These are phyloP conservation scores for Drosophila obscura DNA, from an alignment of 1,140 invertebrate genomes.

Conservation along the genomic window DNA sequence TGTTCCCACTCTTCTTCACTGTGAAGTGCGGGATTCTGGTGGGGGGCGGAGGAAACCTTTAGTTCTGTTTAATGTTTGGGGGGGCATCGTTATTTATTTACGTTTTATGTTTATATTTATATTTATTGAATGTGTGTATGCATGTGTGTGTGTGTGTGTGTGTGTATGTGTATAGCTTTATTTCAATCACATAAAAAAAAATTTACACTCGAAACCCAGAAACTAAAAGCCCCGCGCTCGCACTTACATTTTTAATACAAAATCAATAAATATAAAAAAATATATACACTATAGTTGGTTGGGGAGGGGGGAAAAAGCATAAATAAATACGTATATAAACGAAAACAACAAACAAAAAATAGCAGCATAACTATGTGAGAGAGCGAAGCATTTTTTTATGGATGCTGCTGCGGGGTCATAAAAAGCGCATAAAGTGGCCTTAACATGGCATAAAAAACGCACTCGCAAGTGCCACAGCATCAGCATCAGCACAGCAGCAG, in stretches of 20 bases:
- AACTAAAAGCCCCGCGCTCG: slow-evolving; percentile 68
- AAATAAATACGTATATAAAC: slow-evolving; percentile 21
- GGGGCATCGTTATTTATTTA: slow-evolving; percentile 62
- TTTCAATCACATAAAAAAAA: slow-evolving; percentile 69
- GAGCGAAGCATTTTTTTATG: slow-evolving; percentile 66
- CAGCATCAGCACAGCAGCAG: not conserved
- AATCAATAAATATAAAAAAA: slow-evolving; percentile 78
- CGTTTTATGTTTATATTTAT: slow-evolving; percentile 52
- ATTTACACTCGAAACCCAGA: slow-evolving; percentile 43
- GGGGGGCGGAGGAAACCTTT: slow-evolving; percentile 4
- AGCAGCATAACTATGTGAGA: slow-evolving; percentile 42
- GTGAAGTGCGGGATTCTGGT: not conserved
- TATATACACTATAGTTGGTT: slow-evolving; percentile 1
- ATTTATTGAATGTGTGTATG: slow-evolving; percentile 35
- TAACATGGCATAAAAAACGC: slow-evolving; percentile 78
- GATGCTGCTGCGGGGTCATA: slow-evolving; percentile 70
- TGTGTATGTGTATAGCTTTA: slow-evolving; percentile 57
- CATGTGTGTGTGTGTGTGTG: not conserved
- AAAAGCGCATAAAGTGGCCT: slow-evolving; percentile 80
- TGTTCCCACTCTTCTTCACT: not conserved
- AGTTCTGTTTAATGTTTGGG: slow-evolving; percentile 51
- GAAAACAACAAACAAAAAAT: slow-evolving; percentile 6
- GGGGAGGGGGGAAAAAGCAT: slow-evolving; percentile 27
- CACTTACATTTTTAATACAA: slow-evolving; percentile 81
- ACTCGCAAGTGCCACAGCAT: slow-evolving; percentile 66